Conservation (phyloP, 2,888 invertebrate species). For the Dexiosoma caninum region DNA sequence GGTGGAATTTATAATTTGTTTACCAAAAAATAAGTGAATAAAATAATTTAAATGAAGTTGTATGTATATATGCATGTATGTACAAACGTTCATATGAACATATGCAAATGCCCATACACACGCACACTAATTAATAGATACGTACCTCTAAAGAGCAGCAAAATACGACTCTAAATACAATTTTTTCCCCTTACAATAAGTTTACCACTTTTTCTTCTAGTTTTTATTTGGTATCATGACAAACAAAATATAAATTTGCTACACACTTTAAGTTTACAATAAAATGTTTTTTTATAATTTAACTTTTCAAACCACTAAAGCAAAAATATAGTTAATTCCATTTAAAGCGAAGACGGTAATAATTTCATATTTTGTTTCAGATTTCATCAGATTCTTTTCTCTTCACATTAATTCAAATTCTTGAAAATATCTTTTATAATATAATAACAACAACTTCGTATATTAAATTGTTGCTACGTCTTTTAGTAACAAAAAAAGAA, state of each 20-base stretch:
- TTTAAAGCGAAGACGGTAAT: no score
- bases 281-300: no score
- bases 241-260: no score
- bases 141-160: neutral
- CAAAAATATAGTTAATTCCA: no score
- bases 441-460: constrained; percentile 20
- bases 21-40: constrained; percentile 21
- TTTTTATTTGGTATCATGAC: no score
- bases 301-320: no score
- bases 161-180: no score
- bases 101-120: neutral
- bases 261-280: no score
- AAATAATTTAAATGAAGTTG: no score
- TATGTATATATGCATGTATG: neutral
- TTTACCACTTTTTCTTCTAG: no score
- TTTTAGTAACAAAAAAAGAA: neutral
- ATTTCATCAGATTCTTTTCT: neutral
- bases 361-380: neutral
- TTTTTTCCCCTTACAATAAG: no score
- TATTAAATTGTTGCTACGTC: constrained; percentile 15
- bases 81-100: neutral
- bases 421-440: neutral
- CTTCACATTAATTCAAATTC: no score
- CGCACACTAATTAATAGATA: neutral
- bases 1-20: constrained; percentile 17